Evolutionary conservation across 2,113 vertebrate species (phyloP).

Genomic region (Echinops telfairi): DNA sequence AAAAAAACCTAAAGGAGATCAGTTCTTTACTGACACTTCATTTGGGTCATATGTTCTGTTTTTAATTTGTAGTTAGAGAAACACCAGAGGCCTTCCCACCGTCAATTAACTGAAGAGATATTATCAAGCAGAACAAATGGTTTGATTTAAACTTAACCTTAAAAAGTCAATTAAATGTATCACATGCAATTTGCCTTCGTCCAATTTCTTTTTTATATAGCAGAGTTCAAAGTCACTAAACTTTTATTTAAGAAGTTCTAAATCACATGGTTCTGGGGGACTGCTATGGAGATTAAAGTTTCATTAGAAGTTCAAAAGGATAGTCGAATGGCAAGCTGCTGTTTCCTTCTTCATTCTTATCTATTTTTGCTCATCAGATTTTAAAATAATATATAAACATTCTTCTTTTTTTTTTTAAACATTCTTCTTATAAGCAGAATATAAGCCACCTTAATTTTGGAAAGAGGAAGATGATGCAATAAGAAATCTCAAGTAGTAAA

Average conservation of each 20-base stretch:
- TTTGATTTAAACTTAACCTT: conserved; percentile 61
- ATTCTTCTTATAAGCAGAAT: conserved; percentile 36
- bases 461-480: conserved; percentile 56
- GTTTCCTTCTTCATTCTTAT: not conserved
- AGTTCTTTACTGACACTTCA: conserved; percentile 63
- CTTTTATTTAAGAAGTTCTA: conserved; percentile 59
- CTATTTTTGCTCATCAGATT: not conserved
- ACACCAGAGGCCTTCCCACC: conserved; percentile 54
- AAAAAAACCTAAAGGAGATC: conserved; percentile 28
- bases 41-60: conserved; percentile 34
- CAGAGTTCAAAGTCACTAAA: conserved; percentile 55
- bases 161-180: conserved; percentile 68
- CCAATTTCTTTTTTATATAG: conserved; percentile 56
- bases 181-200: conserved; percentile 51
- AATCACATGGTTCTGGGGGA: conserved; percentile 32
- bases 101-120: conserved; percentile 69
- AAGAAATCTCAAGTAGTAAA: conserved; percentile 5
- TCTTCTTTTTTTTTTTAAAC: conserved; percentile 42
- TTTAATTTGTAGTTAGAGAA: conserved; percentile 62
- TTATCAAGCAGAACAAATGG: conserved; percentile 63
- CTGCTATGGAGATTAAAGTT: conserved; percentile 31
- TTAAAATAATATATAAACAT: conserved; percentile 33
- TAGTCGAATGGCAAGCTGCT: not conserved
- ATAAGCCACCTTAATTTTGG: conserved; percentile 35
- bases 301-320: conserved; percentile 57